These are phyloP conservation scores for Channa maculata DNA, from an alignment of 2,113 vertebrate genomes.

Conservation along the genomic window DNA sequence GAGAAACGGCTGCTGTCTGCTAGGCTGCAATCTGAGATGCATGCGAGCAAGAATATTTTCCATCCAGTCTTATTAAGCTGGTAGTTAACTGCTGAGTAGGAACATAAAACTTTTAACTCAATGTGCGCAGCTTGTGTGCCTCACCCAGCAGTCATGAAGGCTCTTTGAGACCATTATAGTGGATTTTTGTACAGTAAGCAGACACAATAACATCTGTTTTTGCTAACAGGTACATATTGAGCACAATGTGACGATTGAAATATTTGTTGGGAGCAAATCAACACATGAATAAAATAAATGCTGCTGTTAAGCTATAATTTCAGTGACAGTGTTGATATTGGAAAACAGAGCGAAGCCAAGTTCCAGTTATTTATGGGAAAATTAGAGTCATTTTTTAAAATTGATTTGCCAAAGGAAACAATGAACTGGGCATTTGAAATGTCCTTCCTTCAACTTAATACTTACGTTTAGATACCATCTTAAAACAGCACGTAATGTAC, in stretches of 20 bases:
- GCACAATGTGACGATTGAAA: background rate
- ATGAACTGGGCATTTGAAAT: too few species aligned
- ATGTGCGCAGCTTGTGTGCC: conserved; percentile 74
- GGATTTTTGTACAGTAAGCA: background rate
- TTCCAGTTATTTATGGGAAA: too few species aligned
- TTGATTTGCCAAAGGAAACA: too few species aligned
- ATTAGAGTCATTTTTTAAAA: too few species aligned
- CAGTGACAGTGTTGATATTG: too few species aligned
- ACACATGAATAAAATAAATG: too few species aligned
- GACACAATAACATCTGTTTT: background rate
- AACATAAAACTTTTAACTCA: conserved; percentile 90
- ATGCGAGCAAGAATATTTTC: conserved; percentile 87
- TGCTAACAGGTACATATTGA: background rate
- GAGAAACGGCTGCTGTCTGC: conserved; percentile 71
- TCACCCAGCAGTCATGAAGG: background rate
- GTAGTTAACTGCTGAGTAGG: conserved; percentile 83
- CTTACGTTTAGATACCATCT: too few species aligned
- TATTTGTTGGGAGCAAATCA: too few species aligned
- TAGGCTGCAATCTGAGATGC: conserved; percentile 40
- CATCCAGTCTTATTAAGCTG: conserved; percentile 91
- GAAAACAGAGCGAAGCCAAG: too few species aligned
- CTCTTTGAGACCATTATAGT: background rate
- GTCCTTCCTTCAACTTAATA: too few species aligned
- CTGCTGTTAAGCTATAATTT: too few species aligned
- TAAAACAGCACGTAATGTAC: too few species aligned